Base-by-base conservation (phyloP, 1,140 invertebrate species). In the Trichonephila clavata region DNA sequence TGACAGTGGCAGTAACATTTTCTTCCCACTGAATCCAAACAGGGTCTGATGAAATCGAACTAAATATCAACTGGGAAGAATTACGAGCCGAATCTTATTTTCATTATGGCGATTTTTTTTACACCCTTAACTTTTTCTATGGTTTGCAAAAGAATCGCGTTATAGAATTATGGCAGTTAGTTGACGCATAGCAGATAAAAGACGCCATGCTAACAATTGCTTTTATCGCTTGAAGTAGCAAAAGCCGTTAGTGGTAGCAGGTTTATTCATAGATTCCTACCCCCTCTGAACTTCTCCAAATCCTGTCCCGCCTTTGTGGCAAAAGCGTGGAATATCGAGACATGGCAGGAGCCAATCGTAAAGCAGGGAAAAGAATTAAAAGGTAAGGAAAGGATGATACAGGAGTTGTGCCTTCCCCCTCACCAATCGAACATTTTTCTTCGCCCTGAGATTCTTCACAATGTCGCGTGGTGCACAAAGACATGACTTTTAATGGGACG, bases 201-300 rank as follows among this genome's bases (percentile, higher is more conserved):
- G 83, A 86, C 61, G 81, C 59, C 16, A 27, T 84, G 71, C 80
- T 77, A 92, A 92, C 91, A 92, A 92, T 92, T 92, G 90, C 77
- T 92, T 90, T 92, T 92, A 92, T 92, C 83, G 91, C 83, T 86
- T 92, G 61, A 83, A 92, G 91, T 86, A 92, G 91, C 81, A 77
- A 92, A 92, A 59, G 91, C 91, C 91, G 91, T 92, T 92, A 92
- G 91, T 92, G 91, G 91, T 92, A 86, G 90, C 90, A 92, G 90
- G 90, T 92, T 81, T 90, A 92, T 92, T 91, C 71, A 81, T 24
- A 92, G 32, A 43, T 50, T 57, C 59, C 63, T 50, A 92, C 83
- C 90, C 71, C 80, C 61, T 43, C 80, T 10, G 65, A 57, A 89
- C 65, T 81, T 59, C 63, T 50, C 43, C 60, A n/a, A 65, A 20